A percentile compares a stretch with the other conserved stretches of the same genome.
Evolutionary conservation across 1,140 invertebrate genomes (phyloP).

Genomic region (Colletes gigas): DNA sequence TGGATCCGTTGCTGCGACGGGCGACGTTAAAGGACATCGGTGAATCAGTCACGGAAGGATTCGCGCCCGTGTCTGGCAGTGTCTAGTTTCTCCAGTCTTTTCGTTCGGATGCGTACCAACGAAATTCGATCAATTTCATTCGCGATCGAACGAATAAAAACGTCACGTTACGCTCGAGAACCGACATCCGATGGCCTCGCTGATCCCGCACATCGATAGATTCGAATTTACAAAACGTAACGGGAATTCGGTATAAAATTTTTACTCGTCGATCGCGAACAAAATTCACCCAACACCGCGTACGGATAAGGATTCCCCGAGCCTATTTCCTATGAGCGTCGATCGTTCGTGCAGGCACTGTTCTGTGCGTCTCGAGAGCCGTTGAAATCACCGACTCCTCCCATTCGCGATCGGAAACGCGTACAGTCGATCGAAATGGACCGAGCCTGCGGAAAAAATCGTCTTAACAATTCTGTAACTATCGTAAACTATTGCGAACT

Average conservation of each 20-base stretch:
- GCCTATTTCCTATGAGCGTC: not conserved
- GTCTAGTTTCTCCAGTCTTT: slow-evolving; percentile 40
- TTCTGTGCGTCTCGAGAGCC: not conserved
- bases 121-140: not conserved
- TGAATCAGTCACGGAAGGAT: slow-evolving; percentile 21
- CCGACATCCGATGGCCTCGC: too few relatives aligned
- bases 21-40: slow-evolving; percentile 12
- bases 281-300: too few relatives aligned
- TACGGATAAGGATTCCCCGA: too few relatives aligned
- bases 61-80: slow-evolving; percentile 51
- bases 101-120: not conserved
- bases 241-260: too few relatives aligned
- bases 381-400: too few relatives aligned
- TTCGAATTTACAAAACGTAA: too few relatives aligned
- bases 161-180: too few relatives aligned
- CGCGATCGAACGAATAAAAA: too few relatives aligned
- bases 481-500: slow-evolving; percentile 23
- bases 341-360: not conserved
- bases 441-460: not conserved
- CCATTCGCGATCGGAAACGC: not conserved
- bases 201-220: too few relatives aligned
- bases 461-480: slow-evolving; percentile 23
- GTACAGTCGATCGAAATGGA: not conserved
- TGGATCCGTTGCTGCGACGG: slow-evolving; percentile 61
- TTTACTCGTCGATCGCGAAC: too few relatives aligned